phyloP scores from a whole-genome alignment of 2,797 vertebrate genomes.

The Smutsia gigantea region DNA sequence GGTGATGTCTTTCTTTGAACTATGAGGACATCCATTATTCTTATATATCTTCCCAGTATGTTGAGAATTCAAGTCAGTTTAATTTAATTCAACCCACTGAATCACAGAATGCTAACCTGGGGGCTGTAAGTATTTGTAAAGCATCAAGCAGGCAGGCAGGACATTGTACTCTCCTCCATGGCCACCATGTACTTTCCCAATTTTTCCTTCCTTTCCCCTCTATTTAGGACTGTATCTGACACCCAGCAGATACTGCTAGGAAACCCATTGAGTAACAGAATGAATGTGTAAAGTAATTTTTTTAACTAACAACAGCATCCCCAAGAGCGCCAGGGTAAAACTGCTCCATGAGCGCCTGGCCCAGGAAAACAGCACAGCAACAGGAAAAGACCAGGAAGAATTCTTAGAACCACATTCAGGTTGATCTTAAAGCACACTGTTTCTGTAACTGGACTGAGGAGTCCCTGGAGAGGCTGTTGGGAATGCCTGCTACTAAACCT shows the following conservation, averaged over 20 bases:
- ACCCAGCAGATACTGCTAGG: not conserved
- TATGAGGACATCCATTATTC: conserved; percentile 35
- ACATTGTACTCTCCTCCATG: not conserved
- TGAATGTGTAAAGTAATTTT: not conserved
- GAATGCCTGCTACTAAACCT: not conserved
- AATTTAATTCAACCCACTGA: conserved; percentile 27
- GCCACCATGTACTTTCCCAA: not conserved
- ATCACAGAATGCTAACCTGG: not conserved
- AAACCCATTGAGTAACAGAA: not conserved
- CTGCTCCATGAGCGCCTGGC: not conserved
- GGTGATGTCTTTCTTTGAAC: conserved; percentile 34
- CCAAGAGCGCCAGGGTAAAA: not conserved
- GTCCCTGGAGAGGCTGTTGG: not conserved
- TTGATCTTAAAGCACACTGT: not conserved
- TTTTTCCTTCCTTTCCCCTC: not conserved
- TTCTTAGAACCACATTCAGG: not conserved
- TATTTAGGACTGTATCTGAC: not conserved
- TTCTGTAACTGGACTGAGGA: not conserved
- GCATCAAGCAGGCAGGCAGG: not conserved
- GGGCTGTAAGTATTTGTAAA: not conserved
- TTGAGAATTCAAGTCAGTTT: conserved; percentile 48
- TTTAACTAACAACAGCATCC: not conserved
- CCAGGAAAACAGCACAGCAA: not conserved
- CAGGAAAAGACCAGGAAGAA: not conserved
- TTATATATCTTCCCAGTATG: not conserved